Evolutionary conservation across 2,113 vertebrate genomes (phyloP).

Genomic region (Poeciliopsis occidentalis): DNA sequence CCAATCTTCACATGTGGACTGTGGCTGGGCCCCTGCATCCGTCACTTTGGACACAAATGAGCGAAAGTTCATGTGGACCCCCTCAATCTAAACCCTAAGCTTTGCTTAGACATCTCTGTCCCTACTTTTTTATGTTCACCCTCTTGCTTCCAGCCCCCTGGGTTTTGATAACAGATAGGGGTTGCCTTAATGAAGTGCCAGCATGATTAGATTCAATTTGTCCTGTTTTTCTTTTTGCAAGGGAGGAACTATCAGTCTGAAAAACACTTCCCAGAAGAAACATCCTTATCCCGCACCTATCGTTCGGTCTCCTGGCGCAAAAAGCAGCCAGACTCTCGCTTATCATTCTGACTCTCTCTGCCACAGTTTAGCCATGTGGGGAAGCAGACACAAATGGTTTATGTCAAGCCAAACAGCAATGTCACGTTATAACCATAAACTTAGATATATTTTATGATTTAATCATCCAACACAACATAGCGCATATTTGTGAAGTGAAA

Average conservation of each 20-base stretch:
- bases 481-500: too few relatives aligned
- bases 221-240: slow-evolving; percentile 48
- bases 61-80: slow-evolving; percentile 45
- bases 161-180: slow-evolving; percentile 59
- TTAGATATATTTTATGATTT: background rate
- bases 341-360: slow-evolving; percentile 36
- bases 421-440: background rate
- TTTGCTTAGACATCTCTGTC: slow-evolving; percentile 39
- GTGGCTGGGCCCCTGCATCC: slow-evolving; percentile 59
- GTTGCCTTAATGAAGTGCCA: slow-evolving; percentile 66
- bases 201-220: slow-evolving; percentile 65
- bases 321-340: slow-evolving; percentile 15
- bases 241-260: slow-evolving; percentile 49
- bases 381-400: slow-evolving; percentile 37
- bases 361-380: slow-evolving; percentile 23
- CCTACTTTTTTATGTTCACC: slow-evolving; percentile 45
- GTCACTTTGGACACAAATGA: slow-evolving; percentile 55
- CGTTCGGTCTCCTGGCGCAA: slow-evolving; percentile 17
- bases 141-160: slow-evolving; percentile 28
- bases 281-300: slow-evolving; percentile 64
- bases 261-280: slow-evolving; percentile 71
- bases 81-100: slow-evolving; percentile 32
- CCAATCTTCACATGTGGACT: slow-evolving; percentile 43
- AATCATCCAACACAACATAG: too few relatives aligned
- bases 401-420: slow-evolving; percentile 37